Evolutionary conservation across 2,888 invertebrate genomes (phyloP).

Genomic region (Drepanosiphum platanoidis): DNA sequence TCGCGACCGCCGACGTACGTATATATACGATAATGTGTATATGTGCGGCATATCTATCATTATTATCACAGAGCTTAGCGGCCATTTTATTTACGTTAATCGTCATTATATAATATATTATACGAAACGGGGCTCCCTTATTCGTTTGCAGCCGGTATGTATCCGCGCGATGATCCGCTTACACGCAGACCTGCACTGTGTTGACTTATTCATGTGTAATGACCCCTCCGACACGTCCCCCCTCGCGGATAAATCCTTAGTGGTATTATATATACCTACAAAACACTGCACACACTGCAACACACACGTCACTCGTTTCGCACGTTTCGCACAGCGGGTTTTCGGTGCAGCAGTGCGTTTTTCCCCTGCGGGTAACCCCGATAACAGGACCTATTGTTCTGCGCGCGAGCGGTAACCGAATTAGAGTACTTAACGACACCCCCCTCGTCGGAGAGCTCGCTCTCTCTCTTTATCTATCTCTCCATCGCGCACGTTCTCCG

Average conservation of each 20-base stretch:
- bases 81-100: conserved; percentile 58
- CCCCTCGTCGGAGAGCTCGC: background rate
- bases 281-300: background rate
- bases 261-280: background rate
- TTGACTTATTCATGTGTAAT: conserved; percentile 61
- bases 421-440: conserved; percentile 61
- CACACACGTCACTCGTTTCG: conserved; percentile 7
- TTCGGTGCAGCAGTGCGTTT: background rate
- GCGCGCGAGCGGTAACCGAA: conserved; percentile 57
- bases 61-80: conserved; percentile 40
- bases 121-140: background rate
- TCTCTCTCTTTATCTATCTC: too few species aligned
- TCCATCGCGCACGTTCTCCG: too few species aligned
- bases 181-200: conserved; percentile 31
- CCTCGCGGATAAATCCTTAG: conserved; percentile 1
- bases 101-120: conserved; percentile 35
- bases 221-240: conserved; percentile 41
- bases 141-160: conserved; percentile 37
- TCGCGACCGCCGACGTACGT: conserved; percentile 7
- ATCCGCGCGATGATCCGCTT: conserved; percentile 54
- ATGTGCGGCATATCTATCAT: background rate
- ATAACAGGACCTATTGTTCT: conserved; percentile 12
- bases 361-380: conserved; percentile 21
- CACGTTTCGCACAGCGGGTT: conserved; percentile 35
- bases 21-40: background rate